These are phyloP conservation scores for Myanophis thanlyinensis DNA, from an alignment of 2,113 vertebrate genomes.

Conservation along the genomic window DNA sequence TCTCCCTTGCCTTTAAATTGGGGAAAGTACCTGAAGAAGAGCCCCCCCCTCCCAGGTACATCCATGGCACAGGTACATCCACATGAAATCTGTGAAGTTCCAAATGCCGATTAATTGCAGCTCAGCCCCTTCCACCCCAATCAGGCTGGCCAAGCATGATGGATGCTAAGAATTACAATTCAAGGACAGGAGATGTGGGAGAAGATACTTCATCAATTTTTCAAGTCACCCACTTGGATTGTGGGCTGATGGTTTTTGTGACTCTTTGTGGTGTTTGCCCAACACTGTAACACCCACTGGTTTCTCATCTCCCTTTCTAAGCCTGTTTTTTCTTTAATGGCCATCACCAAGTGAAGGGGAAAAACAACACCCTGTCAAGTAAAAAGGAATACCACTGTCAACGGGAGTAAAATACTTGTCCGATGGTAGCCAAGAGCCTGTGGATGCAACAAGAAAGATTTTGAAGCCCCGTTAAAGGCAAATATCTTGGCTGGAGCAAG, in stretches of 20 bases:
- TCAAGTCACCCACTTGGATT: not conserved
- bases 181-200: not conserved
- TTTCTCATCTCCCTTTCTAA: not conserved
- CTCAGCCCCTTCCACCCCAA: not conserved
- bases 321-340: not conserved
- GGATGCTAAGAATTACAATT: not conserved
- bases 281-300: not conserved
- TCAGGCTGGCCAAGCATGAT: not conserved
- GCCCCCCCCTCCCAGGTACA: not conserved
- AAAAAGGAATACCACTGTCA: not conserved
- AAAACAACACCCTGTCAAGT: not conserved
- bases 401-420: not conserved
- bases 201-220: not conserved
- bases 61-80: not conserved
- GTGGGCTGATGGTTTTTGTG: not conserved
- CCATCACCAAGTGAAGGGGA: not conserved
- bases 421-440: slow-evolving; percentile 11
- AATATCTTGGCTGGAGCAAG: not conserved
- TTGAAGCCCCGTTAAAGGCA: not conserved
- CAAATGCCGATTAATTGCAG: not conserved
- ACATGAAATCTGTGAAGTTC: not conserved
- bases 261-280: not conserved
- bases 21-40: not conserved
- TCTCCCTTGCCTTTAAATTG: not conserved
- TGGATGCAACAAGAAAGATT: slow-evolving; percentile 33